Conservation (phyloP, 1,140 invertebrate species). For the Drosophila repleta region DNA sequence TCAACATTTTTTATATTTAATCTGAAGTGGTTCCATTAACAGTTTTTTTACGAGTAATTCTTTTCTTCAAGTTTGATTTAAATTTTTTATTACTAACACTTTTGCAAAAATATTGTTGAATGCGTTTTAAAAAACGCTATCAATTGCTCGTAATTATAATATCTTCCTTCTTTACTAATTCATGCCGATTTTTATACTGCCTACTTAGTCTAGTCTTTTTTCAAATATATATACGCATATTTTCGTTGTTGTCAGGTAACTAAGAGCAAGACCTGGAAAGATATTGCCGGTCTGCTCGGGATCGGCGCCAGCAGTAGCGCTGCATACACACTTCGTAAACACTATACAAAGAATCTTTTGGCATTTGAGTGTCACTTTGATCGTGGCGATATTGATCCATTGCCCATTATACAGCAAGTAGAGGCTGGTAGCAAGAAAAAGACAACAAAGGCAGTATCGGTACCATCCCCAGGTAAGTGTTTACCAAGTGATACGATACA, state of each 20-base stretch:
- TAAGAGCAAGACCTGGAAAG: conserved; percentile 99
- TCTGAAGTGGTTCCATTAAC: neutral
- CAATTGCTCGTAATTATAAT: conserved; percentile 25
- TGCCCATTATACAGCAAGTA: conserved; percentile 97
- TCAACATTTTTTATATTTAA: neutral
- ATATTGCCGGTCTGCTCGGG: conserved; percentile 95
- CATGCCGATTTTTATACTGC: neutral
- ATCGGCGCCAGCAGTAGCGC: conserved; percentile 98
- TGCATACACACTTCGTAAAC: conserved; percentile 97
- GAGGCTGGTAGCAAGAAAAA: conserved; percentile 96
- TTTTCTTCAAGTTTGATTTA: neutral
- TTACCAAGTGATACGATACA: neutral
- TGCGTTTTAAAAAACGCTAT: conserved; percentile 3
- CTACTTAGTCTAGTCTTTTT: conserved; percentile 18
- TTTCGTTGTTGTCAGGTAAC: conserved; percentile 89
- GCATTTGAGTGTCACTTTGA: conserved; percentile 98
- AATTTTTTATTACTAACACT: conserved; percentile 30
- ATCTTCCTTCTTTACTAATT: conserved; percentile 15
- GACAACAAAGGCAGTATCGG: conserved; percentile 91
- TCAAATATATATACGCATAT: conserved; percentile 47
- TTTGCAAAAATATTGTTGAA: conserved; percentile 23
- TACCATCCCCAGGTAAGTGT: conserved; percentile 91
- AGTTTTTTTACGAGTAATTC: neutral
- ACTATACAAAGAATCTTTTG: conserved; percentile 98
- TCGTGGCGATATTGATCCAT: conserved; percentile 96